A percentile compares a stretch with the other conserved stretches of the same genome.
These are phyloP conservation scores for Eurosta solidaginis DNA, from an alignment of 1,140 invertebrate genomes.

Conservation along the genomic window DNA sequence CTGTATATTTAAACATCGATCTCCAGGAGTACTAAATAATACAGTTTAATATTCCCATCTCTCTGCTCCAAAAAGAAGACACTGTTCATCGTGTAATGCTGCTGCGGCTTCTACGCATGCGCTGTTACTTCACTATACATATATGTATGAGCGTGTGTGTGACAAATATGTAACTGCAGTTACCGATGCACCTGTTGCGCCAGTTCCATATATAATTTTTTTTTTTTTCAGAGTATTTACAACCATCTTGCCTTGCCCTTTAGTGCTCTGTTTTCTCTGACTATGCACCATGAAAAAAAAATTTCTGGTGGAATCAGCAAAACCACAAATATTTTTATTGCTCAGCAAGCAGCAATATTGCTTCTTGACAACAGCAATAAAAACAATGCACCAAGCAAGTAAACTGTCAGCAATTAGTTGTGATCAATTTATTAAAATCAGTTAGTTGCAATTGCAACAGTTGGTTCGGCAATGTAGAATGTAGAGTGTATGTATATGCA, in stretches of 20 bases:
- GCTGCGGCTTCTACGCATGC: too few species aligned
- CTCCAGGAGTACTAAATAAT: too few species aligned
- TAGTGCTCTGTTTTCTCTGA: not conserved
- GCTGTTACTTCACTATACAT: not conserved
- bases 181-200: conserved; percentile 3
- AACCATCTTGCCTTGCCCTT: not conserved
- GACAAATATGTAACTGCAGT: not conserved
- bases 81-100: too few species aligned
- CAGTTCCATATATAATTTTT: conserved; percentile 6
- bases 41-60: too few species aligned
- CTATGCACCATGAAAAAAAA: not conserved
- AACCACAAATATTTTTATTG: not conserved
- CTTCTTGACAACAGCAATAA: not conserved
- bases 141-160: not conserved
- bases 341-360: not conserved
- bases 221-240: not conserved
- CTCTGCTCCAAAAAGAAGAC: too few species aligned
- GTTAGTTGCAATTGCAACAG: conserved; percentile 16
- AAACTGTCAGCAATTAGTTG: conserved; percentile 34
- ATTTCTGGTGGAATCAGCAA: not conserved
- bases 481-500: too few species aligned
- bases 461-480: not conserved
- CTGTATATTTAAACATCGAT: too few species aligned
- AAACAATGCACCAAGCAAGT: not conserved
- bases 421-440: conserved; percentile 33